Percentiles rank a stretch among this genome's conserved stretches.
phyloP scores from a whole-genome alignment of 2,113 vertebrate genomes.

The Ciconia boyciana region DNA sequence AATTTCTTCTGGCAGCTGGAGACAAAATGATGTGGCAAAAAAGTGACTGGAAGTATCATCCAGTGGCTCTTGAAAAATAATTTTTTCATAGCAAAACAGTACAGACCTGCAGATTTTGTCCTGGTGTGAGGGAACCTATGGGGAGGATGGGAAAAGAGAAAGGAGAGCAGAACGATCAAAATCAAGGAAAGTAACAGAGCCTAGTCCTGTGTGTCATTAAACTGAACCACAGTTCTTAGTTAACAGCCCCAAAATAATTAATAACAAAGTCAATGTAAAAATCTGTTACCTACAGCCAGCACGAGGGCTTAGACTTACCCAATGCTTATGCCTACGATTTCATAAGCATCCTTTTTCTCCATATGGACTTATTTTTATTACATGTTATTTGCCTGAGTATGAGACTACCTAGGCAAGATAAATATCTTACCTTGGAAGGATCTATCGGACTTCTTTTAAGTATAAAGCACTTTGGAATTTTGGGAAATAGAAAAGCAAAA shows the following conservation, averaged over 20 bases:
- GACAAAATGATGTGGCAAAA: conserved; percentile 43
- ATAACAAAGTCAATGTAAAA: background rate
- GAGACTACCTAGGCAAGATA: background rate
- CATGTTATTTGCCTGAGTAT: background rate
- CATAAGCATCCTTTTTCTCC: background rate
- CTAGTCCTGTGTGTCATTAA: background rate
- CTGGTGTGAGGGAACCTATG: background rate
- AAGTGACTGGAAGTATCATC: conserved; percentile 36
- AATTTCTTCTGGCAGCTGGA: conserved; percentile 52
- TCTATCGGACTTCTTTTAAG: background rate
- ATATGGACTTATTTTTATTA: background rate
- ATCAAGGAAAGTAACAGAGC: background rate
- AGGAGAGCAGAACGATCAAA: background rate
- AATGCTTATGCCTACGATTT: background rate
- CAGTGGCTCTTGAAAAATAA: background rate
- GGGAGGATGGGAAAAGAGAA: background rate
- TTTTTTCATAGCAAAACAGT: background rate
- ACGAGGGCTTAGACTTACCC: background rate
- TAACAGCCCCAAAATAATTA: background rate
- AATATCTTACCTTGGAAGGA: background rate
- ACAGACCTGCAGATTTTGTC: background rate
- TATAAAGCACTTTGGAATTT: conserved; percentile 5
- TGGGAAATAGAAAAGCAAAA: conserved; percentile 19
- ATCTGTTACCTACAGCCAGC: background rate
- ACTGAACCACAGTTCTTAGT: background rate